Percentiles rank a stretch among this genome's conserved stretches.
phyloP scores from a whole-genome alignment of 1,140 invertebrate genomes.

The Drosophila littoralis region DNA sequence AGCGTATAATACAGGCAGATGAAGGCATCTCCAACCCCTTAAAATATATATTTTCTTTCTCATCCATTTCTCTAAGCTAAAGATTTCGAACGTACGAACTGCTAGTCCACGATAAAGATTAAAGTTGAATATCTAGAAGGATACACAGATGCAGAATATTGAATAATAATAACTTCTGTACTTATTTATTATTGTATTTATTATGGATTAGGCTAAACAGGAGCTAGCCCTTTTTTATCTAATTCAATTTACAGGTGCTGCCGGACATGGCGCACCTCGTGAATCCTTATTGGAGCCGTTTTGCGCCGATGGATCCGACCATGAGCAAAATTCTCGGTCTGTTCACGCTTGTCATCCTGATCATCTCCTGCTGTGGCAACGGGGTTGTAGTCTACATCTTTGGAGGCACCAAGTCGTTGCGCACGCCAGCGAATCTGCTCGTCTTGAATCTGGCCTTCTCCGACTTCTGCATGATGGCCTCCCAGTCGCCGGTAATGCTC shows the following conservation, averaged over 20 bases:
- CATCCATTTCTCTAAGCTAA: too few relatives aligned
- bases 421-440: conserved; percentile 86
- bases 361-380: conserved; percentile 86
- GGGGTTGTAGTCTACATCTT: conserved; percentile 88
- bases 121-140: too few relatives aligned
- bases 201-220: too few relatives aligned
- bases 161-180: too few relatives aligned
- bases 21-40: too few relatives aligned
- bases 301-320: conserved; percentile 90
- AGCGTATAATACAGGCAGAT: too few relatives aligned
- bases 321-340: conserved; percentile 85
- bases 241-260: conserved; percentile 41
- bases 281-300: conserved; percentile 90
- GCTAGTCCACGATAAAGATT: too few relatives aligned
- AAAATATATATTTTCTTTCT: too few relatives aligned
- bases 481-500: conserved; percentile 93
- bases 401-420: conserved; percentile 86
- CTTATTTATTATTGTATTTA: too few relatives aligned
- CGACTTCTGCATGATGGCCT: conserved; percentile 94
- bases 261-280: conserved; percentile 90
- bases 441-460: conserved; percentile 87
- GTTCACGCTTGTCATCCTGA: conserved; percentile 68
- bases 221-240: background rate
- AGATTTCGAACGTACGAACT: too few relatives aligned
- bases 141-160: too few relatives aligned